Evolutionary conservation across 2,888 invertebrate genomes (phyloP).

Genomic region (Nebria brevicollis): DNA sequence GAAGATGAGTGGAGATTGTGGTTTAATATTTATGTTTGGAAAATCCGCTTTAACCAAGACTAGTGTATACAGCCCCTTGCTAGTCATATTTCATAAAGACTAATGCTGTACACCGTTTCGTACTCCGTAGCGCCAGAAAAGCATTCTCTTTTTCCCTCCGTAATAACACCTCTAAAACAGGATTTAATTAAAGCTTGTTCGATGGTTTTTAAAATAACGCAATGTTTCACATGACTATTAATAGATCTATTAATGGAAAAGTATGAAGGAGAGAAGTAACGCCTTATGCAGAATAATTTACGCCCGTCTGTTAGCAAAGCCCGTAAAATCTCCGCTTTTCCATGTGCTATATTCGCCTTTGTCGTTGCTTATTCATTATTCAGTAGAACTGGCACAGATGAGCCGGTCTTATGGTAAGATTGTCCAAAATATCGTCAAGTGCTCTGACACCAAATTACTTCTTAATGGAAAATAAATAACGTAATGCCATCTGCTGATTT

Average conservation of each 20-base stretch:
- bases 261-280: not conserved
- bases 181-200: not conserved
- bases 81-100: constrained; percentile 36
- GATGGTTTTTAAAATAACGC: too few species aligned
- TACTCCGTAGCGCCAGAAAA: constrained; percentile 20
- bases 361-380: constrained; percentile 31
- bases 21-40: not conserved
- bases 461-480: not conserved
- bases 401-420: not conserved
- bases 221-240: not conserved
- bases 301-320: not conserved
- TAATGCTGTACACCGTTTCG: constrained; percentile 27
- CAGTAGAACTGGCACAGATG: not conserved
- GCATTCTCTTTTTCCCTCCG: constrained; percentile 29
- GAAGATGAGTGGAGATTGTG: too few species aligned
- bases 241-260: not conserved
- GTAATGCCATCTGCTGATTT: not conserved
- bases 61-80: not conserved
- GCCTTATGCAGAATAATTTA: not conserved
- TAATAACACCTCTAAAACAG: not conserved
- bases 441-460: not conserved
- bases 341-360: not conserved
- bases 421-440: not conserved
- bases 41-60: not conserved
- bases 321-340: not conserved